These are phyloP conservation scores for Ara ararauna DNA, from an alignment of 2,797 vertebrate species.

Conservation along the genomic window DNA sequence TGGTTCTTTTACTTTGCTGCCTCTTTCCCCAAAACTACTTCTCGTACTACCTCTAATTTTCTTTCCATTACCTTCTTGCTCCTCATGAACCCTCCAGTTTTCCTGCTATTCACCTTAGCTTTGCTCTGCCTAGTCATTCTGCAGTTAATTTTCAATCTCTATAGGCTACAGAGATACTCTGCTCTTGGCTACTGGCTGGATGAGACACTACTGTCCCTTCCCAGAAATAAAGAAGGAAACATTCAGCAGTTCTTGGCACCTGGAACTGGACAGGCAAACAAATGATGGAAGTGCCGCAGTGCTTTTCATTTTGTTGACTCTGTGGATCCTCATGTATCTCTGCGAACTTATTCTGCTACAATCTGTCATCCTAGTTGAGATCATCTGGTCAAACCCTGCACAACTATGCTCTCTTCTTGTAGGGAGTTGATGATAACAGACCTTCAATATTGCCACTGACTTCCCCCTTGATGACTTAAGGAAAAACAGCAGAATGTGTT, in stretches of 20 bases:
- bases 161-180: neutral
- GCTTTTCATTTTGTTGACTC: neutral
- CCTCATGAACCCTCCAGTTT: neutral
- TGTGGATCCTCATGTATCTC: neutral
- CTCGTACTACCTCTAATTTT: neutral
- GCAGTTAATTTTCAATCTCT: neutral
- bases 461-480: neutral
- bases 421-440: neutral
- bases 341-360: neutral
- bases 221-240: neutral
- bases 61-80: neutral
- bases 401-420: neutral
- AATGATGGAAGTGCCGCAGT: neutral
- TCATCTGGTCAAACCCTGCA: neutral
- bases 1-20: neutral
- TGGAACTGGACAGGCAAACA: neutral
- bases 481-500: neutral
- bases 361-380: neutral
- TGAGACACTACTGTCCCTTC: neutral
- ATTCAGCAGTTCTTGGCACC: neutral
- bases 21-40: neutral
- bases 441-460: neutral
- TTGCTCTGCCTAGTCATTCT: neutral
- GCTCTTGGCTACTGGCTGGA: neutral
- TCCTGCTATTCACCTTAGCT: neutral